These are phyloP conservation scores for Scylla paramamosain DNA, from an alignment of 1,140 invertebrate genomes.

Conservation along the genomic window DNA sequence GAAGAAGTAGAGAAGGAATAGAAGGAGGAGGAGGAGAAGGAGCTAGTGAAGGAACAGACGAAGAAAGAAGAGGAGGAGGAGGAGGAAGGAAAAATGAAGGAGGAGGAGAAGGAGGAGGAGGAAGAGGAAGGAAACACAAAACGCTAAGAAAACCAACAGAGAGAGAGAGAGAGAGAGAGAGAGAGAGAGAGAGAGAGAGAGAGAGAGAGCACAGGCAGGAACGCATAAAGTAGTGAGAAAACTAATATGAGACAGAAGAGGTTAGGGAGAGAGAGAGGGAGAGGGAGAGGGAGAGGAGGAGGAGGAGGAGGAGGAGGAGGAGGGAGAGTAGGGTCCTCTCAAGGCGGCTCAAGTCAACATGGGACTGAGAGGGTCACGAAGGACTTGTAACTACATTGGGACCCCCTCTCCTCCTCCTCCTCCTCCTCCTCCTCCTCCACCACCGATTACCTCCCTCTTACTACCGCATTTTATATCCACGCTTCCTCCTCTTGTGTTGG, in stretches of 20 bases:
- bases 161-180: not conserved
- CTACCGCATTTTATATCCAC: too few species aligned
- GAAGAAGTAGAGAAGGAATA: too few species aligned
- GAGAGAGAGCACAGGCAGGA: too few species aligned
- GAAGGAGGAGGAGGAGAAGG: too few species aligned
- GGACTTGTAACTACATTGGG: too few species aligned
- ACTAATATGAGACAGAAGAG: too few species aligned
- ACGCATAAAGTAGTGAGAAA: too few species aligned
- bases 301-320: not conserved
- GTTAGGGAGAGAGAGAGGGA: too few species aligned
- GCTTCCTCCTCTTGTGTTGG: too few species aligned
- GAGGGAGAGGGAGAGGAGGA: not conserved
- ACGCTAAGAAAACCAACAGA: not conserved
- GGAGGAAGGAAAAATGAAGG: not conserved
- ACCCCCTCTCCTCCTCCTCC: not conserved
- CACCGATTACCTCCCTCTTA: too few species aligned
- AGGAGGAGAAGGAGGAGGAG: not conserved
- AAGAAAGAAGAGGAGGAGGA: not conserved
- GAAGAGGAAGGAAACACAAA: not conserved
- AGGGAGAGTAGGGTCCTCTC: not conserved
- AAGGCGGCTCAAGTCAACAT: not conserved
- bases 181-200: not conserved
- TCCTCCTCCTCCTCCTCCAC: too few species aligned
- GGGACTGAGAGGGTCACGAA: not conserved
- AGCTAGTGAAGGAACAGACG: not conserved